A percentile compares a stretch with the other conserved stretches of the same genome.
phyloP scores from a whole-genome alignment of 1,140 invertebrate species.

The Drosophila nigromelanica region DNA sequence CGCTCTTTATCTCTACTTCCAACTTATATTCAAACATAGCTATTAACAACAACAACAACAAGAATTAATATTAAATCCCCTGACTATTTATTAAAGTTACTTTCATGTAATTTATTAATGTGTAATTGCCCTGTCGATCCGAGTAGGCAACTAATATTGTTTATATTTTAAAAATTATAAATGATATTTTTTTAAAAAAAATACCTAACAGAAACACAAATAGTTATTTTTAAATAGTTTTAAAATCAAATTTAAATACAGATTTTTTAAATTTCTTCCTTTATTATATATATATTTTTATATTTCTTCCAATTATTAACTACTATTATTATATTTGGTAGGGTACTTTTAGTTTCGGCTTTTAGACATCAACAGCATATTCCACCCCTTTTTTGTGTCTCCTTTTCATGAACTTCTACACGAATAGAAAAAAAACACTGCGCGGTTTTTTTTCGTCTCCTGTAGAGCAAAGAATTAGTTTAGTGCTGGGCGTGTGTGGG shows the following conservation, averaged over 20 bases:
- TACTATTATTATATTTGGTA: neutral
- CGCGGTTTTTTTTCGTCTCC: constrained; percentile 15
- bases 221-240: no score
- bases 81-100: constrained; percentile 40
- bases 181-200: no score
- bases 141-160: no score
- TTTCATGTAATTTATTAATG: constrained; percentile 24
- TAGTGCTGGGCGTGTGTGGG: constrained; percentile 50
- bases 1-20: constrained; percentile 22
- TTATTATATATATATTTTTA: no score
- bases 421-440: constrained; percentile 15
- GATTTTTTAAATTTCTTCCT: no score
- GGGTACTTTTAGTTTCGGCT: neutral
- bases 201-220: no score
- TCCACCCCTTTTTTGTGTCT: constrained; percentile 28
- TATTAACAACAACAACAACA: constrained; percentile 4
- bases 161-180: no score
- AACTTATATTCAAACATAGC: constrained; percentile 22
- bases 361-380: constrained; percentile 12
- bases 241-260: no score
- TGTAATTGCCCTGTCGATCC: no score
- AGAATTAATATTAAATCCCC: neutral
- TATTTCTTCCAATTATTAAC: no score
- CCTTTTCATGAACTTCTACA: constrained; percentile 2
- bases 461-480: constrained; percentile 45